These are phyloP conservation scores for Clarias fuscus DNA, from an alignment of 2,797 vertebrate genomes.

Conservation along the genomic window DNA sequence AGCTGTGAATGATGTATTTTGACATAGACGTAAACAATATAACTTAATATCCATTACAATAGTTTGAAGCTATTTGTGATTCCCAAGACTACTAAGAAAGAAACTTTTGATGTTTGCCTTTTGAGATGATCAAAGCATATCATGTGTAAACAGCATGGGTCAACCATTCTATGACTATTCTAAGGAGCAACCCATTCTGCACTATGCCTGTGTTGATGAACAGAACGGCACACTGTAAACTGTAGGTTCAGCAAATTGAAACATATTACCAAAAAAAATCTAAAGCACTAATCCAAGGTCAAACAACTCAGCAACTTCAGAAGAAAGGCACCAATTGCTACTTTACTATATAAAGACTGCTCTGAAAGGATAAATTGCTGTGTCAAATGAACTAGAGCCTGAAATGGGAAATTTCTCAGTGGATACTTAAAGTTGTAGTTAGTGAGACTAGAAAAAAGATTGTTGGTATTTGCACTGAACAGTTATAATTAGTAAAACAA, in stretches of 20 bases:
- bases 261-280: background rate
- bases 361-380: background rate
- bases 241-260: background rate
- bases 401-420: background rate
- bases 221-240: background rate
- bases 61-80: background rate
- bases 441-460: too few species aligned
- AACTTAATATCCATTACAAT: background rate
- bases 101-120: background rate
- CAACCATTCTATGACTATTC: background rate
- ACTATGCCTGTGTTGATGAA: too few species aligned
- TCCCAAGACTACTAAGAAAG: background rate
- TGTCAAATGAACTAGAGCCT: background rate
- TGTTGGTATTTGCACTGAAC: too few species aligned
- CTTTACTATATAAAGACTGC: background rate
- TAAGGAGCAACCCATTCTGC: background rate
- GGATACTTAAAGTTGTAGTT: too few species aligned
- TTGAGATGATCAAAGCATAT: background rate
- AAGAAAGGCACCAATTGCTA: background rate
- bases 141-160: background rate
- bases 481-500: too few species aligned
- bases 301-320: background rate
- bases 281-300: background rate
- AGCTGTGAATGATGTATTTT: background rate
- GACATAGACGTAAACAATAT: background rate